Evolutionary conservation across 2,113 vertebrate species (phyloP).

Genomic region (Theropithecus gelada): DNA sequence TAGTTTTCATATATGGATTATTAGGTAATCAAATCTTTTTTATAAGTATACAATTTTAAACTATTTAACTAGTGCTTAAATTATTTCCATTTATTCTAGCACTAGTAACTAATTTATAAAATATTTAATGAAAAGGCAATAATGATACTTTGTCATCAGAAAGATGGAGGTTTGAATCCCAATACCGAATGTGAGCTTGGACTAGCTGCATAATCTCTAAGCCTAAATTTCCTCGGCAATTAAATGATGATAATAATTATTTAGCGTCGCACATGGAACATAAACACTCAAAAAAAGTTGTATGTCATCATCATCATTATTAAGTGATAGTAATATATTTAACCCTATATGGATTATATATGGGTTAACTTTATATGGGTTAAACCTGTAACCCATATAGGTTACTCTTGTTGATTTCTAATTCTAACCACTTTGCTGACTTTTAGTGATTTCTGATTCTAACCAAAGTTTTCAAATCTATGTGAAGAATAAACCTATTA

Average conservation of each 20-base stretch:
- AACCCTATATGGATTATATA: background rate
- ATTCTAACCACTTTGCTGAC: background rate
- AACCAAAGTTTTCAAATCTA: constrained; percentile 16
- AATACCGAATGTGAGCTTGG: background rate
- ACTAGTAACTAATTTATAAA: background rate
- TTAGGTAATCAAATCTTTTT: background rate
- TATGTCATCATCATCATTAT: background rate
- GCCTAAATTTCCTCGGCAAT: background rate
- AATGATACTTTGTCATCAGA: background rate
- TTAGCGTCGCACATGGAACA: background rate
- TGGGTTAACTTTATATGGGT: background rate
- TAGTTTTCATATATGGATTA: background rate
- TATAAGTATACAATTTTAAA: background rate
- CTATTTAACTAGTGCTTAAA: background rate
- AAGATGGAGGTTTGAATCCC: background rate
- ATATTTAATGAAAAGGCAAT: background rate
- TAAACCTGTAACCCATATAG: too few species aligned
- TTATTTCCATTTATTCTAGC: background rate
- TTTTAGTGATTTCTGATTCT: background rate
- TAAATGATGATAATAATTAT: background rate
- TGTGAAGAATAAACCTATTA: background rate
- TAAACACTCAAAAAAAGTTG: background rate
- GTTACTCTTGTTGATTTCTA: too few species aligned
- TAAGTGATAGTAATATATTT: background rate
- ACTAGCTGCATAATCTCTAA: background rate